Evolutionary conservation across 2,888 invertebrate genomes (phyloP), one percentile per base, ranked within the genome.

Genomic region (Cantharis flavilabris): DNA sequence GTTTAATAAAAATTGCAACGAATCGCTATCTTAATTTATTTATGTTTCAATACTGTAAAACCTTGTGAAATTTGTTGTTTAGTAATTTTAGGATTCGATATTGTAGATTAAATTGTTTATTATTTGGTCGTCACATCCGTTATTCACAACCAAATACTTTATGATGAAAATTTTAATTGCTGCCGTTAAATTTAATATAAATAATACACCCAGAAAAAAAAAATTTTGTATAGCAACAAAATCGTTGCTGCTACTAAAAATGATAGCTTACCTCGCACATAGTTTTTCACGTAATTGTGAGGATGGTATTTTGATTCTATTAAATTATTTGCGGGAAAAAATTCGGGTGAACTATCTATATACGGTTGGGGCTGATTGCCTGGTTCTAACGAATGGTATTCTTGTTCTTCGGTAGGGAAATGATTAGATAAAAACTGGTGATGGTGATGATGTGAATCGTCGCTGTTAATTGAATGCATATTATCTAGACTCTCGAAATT

Each of bases 301-400:
- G 92, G 92, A 86, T 94, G 93, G 88, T 94, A 95, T 88, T 95
- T 95, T 85, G 92, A 92, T 86, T 88, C 88, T 77, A 88, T 79
- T 75, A 90, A 87, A 81, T 26, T 26, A 26, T 88, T 89, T 82
- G 88, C 89, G 83, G 93, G 91, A 83, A 93, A 95, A 88, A 95
- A 95, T 88, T 95, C 93, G 4, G 92, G 91, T 69, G 92, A 94
- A 89, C 89, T 93, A 88, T 93, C 95, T 88, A 91, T 90, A 89
- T 92, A 93, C 71, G 91, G 90, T 79, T 90, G 87, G 81, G 92
- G 90, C 78, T 91, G 90, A 79, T 91, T 90, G 74, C 88, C 89
- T 75, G 89, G 88, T 75, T 91, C 89, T 78, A 91, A 84, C 73
- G 90, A 89, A 81, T 91, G 91, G 85, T 91, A 91, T 81, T 92